Conservation (phyloP, 2,113 vertebrate species). For the Tricholaema leucomelas region DNA sequence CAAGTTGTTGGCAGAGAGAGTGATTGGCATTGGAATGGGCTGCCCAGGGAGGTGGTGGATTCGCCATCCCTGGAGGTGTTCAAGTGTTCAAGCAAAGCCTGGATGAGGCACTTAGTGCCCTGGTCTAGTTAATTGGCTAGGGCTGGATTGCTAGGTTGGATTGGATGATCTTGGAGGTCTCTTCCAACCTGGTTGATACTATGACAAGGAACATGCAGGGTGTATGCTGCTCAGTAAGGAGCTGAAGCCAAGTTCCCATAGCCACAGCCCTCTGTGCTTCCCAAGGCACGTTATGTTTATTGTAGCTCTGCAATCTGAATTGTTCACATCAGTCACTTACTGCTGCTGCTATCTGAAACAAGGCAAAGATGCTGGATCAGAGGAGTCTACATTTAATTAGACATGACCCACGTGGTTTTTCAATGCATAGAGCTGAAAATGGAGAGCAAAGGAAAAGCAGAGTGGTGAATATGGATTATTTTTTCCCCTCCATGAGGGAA, state of each 20-base stretch:
- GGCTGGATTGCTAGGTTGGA: no score
- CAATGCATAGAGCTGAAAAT: not conserved
- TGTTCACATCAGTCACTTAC: not conserved
- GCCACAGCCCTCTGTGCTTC: not conserved
- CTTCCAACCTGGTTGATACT: no score
- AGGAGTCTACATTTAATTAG: not conserved
- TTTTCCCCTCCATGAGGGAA: not conserved
- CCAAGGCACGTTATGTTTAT: accelerated
- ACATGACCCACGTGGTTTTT: not conserved
- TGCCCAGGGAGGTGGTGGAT: no score
- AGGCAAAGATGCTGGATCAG: not conserved
- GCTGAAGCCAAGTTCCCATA: not conserved
- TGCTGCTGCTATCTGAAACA: not conserved
- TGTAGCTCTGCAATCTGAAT: not conserved
- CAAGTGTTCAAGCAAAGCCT: no score
- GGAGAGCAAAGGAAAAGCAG: not conserved
- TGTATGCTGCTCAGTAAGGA: not conserved
- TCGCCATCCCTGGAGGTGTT: no score
- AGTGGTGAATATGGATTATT: not conserved
- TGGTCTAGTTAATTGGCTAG: no score
- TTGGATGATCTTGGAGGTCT: no score
- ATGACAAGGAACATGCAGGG: not conserved
- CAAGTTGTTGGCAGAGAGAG: no score
- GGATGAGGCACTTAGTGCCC: no score
- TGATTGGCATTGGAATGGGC: no score